Evolutionary conservation across 2,113 vertebrate species (phyloP).

Genomic region (Pelecanoides urinatrix): DNA sequence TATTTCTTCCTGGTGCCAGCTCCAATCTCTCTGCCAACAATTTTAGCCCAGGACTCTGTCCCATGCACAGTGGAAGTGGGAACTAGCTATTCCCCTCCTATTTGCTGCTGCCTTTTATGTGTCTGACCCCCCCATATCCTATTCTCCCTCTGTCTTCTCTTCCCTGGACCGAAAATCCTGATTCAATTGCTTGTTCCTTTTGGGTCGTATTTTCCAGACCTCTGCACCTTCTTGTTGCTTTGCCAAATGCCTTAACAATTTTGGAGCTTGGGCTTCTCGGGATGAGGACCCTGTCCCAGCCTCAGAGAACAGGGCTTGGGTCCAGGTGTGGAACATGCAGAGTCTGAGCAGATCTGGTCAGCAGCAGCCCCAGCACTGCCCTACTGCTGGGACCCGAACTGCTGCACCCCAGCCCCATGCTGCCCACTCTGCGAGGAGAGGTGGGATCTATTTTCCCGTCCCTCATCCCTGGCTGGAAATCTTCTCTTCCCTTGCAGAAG

Average conservation of each 20-base stretch:
- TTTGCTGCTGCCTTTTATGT: not conserved
- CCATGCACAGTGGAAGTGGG: not conserved
- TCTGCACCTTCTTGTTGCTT: not conserved
- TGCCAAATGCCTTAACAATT: not conserved
- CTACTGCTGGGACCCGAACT: accelerated
- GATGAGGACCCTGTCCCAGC: not conserved
- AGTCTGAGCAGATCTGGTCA: accelerated
- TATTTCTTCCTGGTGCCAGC: not conserved
- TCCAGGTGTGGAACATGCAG: accelerated
- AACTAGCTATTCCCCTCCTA: not conserved
- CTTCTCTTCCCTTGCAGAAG: not conserved
- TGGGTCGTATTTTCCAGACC: not conserved
- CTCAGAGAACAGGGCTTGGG: not conserved
- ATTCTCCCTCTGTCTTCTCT: not conserved
- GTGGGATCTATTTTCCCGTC: not conserved
- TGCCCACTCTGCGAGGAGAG: not conserved
- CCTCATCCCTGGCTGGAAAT: not conserved
- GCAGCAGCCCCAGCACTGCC: not conserved
- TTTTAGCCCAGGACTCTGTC: not conserved
- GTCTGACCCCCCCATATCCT: not conserved
- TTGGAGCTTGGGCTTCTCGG: not conserved
- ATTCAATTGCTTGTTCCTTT: accelerated
- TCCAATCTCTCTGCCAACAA: not conserved
- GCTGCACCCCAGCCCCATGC: not conserved
- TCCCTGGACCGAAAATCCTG: not conserved